Conservation (phyloP, 2,113 vertebrate genomes). For the Pangasianodon hypophthalmus region DNA sequence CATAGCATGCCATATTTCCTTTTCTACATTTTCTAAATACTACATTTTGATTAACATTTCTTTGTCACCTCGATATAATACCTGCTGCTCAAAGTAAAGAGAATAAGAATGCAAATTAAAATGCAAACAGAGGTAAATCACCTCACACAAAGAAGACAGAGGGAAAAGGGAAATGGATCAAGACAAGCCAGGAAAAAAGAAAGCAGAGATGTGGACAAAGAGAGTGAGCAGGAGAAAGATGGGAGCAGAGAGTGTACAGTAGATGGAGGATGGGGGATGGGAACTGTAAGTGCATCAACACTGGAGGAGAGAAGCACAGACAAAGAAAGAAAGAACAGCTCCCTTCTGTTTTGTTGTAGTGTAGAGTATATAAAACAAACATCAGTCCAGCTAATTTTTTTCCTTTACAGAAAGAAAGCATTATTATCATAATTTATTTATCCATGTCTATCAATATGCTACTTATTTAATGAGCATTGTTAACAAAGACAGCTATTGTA, state of each 20-base stretch:
- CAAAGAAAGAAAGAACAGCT: conserved; percentile 51
- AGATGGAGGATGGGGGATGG: conserved; percentile 50
- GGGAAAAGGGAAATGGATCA: conserved; percentile 10
- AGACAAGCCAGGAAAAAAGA: neutral
- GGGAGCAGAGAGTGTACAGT: conserved; percentile 39
- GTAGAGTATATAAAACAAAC: neutral
- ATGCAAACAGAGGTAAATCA: neutral
- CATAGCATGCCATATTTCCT: too few species aligned
- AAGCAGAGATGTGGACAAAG: neutral
- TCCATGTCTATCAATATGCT: too few species aligned
- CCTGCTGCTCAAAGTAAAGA: too few species aligned
- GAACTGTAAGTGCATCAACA: conserved; percentile 26
- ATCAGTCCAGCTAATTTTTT: neutral
- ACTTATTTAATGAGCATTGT: too few species aligned
- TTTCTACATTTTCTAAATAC: too few species aligned
- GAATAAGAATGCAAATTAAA: neutral
- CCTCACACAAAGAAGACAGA: neutral
- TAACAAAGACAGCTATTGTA: too few species aligned
- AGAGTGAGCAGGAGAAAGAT: conserved; percentile 33
- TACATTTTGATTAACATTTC: too few species aligned
- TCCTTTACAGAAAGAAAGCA: too few species aligned
- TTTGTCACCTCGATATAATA: too few species aligned
- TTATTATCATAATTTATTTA: too few species aligned
- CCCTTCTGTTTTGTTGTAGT: neutral
- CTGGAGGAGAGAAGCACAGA: conserved; percentile 42